phyloP scores from a whole-genome alignment of 2,888 invertebrate genomes.

The Piscicola geometra region DNA sequence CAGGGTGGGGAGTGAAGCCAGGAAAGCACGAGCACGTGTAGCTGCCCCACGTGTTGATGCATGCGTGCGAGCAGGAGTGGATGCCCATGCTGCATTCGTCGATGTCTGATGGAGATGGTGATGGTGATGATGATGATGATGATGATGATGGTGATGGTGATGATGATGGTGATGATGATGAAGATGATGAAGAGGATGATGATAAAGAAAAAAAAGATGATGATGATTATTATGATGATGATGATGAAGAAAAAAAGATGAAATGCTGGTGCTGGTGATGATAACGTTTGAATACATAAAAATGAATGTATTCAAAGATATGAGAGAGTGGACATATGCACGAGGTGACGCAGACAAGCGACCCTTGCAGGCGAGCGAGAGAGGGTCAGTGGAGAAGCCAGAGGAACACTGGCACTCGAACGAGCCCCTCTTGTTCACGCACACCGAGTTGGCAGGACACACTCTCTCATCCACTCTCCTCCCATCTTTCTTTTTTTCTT shows the following conservation, averaged over 20 bases:
- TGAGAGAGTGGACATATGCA: conserved; percentile 7
- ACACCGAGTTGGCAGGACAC: background rate
- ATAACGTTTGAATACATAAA: background rate
- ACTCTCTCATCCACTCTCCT: background rate
- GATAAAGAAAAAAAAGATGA: background rate
- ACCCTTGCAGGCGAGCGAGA: background rate
- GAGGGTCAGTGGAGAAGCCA: background rate
- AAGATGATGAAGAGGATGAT: background rate
- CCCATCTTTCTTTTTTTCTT: no score
- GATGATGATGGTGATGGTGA: background rate
- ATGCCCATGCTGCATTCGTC: background rate
- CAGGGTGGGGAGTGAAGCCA: background rate
- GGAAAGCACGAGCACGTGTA: background rate
- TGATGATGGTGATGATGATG: conserved; percentile 20
- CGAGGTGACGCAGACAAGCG: background rate
- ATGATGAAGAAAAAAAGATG: background rate
- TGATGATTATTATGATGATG: conserved; percentile 24
- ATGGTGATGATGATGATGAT: conserved; percentile 5
- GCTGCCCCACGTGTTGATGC: conserved; percentile 8
- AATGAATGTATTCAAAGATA: background rate
- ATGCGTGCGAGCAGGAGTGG: background rate
- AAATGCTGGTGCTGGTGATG: no score
- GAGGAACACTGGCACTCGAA: background rate
- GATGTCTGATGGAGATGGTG: background rate
- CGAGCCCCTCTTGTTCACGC: conserved; percentile 13